phyloP scores from a whole-genome alignment of 2,797 vertebrate species.

The Poeciliopsis infans region DNA sequence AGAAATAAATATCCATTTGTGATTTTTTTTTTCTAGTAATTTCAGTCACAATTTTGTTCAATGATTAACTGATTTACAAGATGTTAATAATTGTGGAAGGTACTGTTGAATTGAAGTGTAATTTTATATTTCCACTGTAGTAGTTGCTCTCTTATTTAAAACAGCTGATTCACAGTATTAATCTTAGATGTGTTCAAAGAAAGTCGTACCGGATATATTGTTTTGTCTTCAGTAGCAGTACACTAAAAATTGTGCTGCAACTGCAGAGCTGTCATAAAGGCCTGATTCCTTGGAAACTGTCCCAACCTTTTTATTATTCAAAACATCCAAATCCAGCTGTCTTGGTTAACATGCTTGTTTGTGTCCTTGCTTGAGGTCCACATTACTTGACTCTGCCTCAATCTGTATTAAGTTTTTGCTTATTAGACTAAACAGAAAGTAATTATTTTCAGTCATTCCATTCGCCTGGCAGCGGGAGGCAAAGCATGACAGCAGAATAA shows the following conservation, averaged over 20 bases:
- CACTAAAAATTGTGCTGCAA: conserved; percentile 12
- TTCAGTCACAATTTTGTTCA: not conserved
- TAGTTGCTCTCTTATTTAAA: not conserved
- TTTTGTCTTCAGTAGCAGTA: not conserved
- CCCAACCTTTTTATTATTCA: conserved; percentile 64
- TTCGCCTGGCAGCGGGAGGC: conserved; percentile 57
- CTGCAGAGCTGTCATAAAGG: conserved; percentile 53
- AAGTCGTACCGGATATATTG: not conserved
- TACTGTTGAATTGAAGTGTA: not conserved
- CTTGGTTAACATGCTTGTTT: conserved; percentile 45
- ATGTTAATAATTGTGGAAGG: not conserved
- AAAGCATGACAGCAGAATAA: conserved; percentile 62
- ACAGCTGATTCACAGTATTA: not conserved
- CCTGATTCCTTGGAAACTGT: conserved; percentile 61
- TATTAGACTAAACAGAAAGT: conserved; percentile 69
- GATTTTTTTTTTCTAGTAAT: not conserved
- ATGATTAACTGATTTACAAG: not conserved
- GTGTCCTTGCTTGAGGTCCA: conserved; percentile 62
- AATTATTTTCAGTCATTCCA: conserved; percentile 69
- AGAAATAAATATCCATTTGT: too few relatives aligned
- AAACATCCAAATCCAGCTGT: conserved; percentile 58
- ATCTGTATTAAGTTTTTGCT: conserved; percentile 61
- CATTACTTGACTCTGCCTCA: conserved; percentile 47
- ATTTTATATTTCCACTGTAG: not conserved
- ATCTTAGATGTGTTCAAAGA: not conserved